Percentiles rank a stretch among this genome's conserved stretches.
phyloP scores from a whole-genome alignment of 1,140 invertebrate genomes.

The Tachypleus tridentatus region DNA sequence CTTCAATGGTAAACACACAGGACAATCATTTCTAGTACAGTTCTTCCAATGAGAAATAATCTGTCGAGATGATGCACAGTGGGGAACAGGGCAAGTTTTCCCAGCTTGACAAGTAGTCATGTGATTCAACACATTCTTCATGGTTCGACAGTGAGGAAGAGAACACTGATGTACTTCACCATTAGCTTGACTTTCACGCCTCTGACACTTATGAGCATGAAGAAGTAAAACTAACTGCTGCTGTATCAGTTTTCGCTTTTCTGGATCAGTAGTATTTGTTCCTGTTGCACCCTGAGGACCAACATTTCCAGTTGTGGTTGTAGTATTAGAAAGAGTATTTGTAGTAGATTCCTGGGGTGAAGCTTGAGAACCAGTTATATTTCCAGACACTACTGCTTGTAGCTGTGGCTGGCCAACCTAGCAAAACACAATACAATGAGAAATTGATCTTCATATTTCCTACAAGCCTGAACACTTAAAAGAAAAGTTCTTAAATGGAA shows the following conservation, averaged over 20 bases:
- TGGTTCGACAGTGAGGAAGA: slow-evolving; percentile 93
- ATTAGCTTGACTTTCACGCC: slow-evolving; percentile 54
- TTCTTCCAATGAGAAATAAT: slow-evolving; percentile 99
- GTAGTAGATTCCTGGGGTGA: too few species aligned
- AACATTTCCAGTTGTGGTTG: too few species aligned
- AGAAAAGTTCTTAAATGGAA: too few species aligned
- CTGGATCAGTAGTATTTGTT: slow-evolving; percentile 60
- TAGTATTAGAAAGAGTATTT: too few species aligned
- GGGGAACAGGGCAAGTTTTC: slow-evolving; percentile 75
- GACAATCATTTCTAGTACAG: slow-evolving; percentile 86
- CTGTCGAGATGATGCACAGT: slow-evolving; percentile 96
- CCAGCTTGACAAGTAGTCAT: slow-evolving; percentile 96
- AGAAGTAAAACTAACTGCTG: slow-evolving; percentile 92
- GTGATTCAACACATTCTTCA: slow-evolving; percentile 98
- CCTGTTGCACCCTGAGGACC: too few species aligned
- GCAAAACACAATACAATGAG: too few species aligned
- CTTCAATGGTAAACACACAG: slow-evolving; percentile 93
- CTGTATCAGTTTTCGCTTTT: slow-evolving; percentile 97
- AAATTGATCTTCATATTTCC: too few species aligned
- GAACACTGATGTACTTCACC: slow-evolving; percentile 48
- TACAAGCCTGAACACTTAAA: too few species aligned
- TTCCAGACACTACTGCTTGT: too few species aligned
- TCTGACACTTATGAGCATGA: slow-evolving; percentile 97
- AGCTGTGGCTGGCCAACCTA: too few species aligned
- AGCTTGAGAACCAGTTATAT: too few species aligned